Conservation (phyloP, 2,888 invertebrate genomes). For the Apantesis nais region DNA sequence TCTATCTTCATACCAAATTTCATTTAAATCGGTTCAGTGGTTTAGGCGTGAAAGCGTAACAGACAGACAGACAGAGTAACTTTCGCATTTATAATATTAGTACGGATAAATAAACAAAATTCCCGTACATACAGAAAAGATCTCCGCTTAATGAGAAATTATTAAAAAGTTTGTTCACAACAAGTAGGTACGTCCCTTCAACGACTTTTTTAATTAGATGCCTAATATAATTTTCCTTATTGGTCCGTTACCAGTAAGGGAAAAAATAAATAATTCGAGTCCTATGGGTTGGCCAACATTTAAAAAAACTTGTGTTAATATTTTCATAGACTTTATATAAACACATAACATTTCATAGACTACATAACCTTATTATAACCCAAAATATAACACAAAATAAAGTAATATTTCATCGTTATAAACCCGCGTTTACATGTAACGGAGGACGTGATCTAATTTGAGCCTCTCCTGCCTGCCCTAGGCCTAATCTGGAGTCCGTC, state of each 20-base stretch:
- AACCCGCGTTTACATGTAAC: constrained; percentile 43
- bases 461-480: constrained; percentile 44
- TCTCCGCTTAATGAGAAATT: too few relatives aligned
- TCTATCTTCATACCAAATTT: too few relatives aligned
- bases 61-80: too few relatives aligned
- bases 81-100: too few relatives aligned
- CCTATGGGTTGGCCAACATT: not conserved
- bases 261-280: not conserved
- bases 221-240: not conserved
- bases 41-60: too few relatives aligned
- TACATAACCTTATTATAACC: constrained; percentile 34
- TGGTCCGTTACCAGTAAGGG: not conserved
- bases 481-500: constrained; percentile 55
- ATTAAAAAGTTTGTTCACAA: too few relatives aligned
- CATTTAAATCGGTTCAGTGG: too few relatives aligned
- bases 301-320: constrained; percentile 16
- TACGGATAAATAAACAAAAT: too few relatives aligned
- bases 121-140: too few relatives aligned
- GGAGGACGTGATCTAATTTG: constrained; percentile 47
- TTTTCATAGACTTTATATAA: constrained; percentile 21
- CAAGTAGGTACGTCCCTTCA: not conserved
- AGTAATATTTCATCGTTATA: constrained; percentile 51
- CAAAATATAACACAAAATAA: constrained; percentile 43
- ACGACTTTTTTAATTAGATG: not conserved
- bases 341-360: constrained; percentile 40